Evolutionary conservation across 2,797 vertebrate genomes (phyloP).

Genomic region (Allobates femoralis): DNA sequence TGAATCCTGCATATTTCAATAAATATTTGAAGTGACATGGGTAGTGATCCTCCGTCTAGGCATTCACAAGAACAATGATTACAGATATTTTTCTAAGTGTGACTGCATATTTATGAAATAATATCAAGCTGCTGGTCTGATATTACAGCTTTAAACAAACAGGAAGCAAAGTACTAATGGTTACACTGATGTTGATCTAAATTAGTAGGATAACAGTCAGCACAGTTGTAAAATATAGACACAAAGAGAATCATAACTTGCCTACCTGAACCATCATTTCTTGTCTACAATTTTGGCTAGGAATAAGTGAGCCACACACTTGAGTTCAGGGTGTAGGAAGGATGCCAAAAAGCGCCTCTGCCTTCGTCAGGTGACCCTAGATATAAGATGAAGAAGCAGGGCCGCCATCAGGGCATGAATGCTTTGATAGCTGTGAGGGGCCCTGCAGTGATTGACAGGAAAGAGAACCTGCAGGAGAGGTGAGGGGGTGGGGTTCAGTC

Average conservation of each 20-base stretch:
- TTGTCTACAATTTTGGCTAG: neutral
- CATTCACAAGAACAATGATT: slow-evolving; percentile 20
- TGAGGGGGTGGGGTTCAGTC: too few relatives aligned
- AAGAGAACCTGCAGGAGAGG: too few relatives aligned
- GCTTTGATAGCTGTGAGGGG: too few relatives aligned
- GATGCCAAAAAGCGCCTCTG: too few relatives aligned
- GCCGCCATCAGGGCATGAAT: too few relatives aligned
- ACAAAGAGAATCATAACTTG: neutral
- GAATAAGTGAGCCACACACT: neutral
- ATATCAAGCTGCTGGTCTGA: neutral
- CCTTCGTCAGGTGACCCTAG: too few relatives aligned
- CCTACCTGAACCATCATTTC: neutral
- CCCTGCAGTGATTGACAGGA: too few relatives aligned
- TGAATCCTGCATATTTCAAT: neutral
- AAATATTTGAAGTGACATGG: slow-evolving; percentile 23
- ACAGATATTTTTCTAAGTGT: slow-evolving; percentile 13
- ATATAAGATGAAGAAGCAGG: too few relatives aligned
- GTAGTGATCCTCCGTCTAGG: neutral
- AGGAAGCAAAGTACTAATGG: neutral
- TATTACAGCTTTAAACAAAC: neutral
- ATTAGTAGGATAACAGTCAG: neutral
- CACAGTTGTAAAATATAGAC: neutral
- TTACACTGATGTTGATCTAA: neutral
- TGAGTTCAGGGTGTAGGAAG: neutral
- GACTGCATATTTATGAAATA: slow-evolving; percentile 10